Percentiles rank a stretch among this genome's conserved stretches.
phyloP scores from a whole-genome alignment of 1,140 invertebrate species.

The Drepana arcuata region DNA sequence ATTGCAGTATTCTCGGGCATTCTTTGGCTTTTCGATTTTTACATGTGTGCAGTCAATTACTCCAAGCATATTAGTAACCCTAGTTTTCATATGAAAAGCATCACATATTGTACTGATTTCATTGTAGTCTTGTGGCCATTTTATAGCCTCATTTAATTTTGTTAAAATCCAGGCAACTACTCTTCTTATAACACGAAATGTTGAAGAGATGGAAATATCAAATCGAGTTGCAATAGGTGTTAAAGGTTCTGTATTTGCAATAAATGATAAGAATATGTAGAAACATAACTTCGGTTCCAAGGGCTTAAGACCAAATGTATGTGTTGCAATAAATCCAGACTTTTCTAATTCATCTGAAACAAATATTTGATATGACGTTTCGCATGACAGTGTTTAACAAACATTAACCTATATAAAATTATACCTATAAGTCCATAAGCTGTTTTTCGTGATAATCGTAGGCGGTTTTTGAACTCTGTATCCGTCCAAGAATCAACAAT shows the following conservation, averaged over 20 bases:
- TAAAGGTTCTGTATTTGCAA: constrained; percentile 37
- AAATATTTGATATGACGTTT: too few species aligned
- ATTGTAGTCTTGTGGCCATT: constrained; percentile 36
- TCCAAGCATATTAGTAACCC: constrained; percentile 36
- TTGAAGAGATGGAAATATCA: constrained; percentile 54
- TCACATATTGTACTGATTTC: constrained; percentile 32
- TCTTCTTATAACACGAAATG: constrained; percentile 42
- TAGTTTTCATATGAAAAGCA: constrained; percentile 29
- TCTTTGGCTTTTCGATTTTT: constrained; percentile 47
- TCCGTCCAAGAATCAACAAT: constrained; percentile 45
- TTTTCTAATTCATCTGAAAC: constrained; percentile 38
- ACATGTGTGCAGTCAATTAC: constrained; percentile 44
- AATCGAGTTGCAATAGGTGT: constrained; percentile 45
- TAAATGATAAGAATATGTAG: constrained; percentile 48
- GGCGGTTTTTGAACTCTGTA: constrained; percentile 33
- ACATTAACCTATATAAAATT: constrained; percentile 4
- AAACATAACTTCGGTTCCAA: constrained; percentile 44
- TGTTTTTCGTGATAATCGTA: constrained; percentile 32
- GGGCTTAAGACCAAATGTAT: constrained; percentile 46
- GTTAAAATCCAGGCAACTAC: constrained; percentile 45
- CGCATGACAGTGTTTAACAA: background rate
- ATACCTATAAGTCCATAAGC: constrained; percentile 31
- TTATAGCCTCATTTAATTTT: constrained; percentile 42
- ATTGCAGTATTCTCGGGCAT: constrained; percentile 42
- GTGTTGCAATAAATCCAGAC: constrained; percentile 40